Evolutionary conservation across 2,888 invertebrate genomes (phyloP).

Genomic region (Tethea ocularis): DNA sequence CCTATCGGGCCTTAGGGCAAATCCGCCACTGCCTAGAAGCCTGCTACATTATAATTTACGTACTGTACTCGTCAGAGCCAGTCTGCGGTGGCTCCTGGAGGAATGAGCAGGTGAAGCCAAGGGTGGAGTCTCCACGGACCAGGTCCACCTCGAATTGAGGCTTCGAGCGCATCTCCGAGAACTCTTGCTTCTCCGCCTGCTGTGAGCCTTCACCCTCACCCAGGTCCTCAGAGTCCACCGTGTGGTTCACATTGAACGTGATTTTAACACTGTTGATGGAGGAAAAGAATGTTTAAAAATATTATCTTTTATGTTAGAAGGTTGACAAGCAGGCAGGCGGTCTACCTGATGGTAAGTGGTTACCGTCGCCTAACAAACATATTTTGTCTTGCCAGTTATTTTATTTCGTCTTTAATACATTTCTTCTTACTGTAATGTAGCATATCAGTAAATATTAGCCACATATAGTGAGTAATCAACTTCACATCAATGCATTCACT

Average conservation of each 20-base stretch:
- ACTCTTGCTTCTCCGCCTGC: constrained; percentile 87
- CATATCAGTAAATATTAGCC: constrained; percentile 63
- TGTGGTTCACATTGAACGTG: constrained; percentile 96
- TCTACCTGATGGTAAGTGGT: no score
- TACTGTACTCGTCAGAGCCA: constrained; percentile 89
- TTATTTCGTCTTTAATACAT: no score
- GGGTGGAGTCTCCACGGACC: constrained; percentile 88
- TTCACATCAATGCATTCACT: constrained; percentile 64
- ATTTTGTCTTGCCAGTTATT: no score
- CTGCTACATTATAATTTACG: constrained; percentile 42
- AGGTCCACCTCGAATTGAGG: constrained; percentile 97
- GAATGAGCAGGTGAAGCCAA: constrained; percentile 94
- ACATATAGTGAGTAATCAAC: constrained; percentile 51
- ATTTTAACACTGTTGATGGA: constrained; percentile 74
- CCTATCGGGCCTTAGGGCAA: no score
- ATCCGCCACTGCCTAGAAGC: no score
- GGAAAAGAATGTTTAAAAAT: no score
- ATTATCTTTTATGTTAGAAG: no score
- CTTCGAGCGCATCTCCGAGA: constrained; percentile 94
- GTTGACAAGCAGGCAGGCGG: no score
- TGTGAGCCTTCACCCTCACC: constrained; percentile 85
- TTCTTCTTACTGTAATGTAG: no score
- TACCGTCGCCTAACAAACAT: no score
- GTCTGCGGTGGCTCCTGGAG: constrained; percentile 85
- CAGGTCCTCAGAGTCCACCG: constrained; percentile 92